Evolutionary conservation across 2,113 vertebrate species (phyloP).

Genomic region (Ornithorhynchus anatinus): DNA sequence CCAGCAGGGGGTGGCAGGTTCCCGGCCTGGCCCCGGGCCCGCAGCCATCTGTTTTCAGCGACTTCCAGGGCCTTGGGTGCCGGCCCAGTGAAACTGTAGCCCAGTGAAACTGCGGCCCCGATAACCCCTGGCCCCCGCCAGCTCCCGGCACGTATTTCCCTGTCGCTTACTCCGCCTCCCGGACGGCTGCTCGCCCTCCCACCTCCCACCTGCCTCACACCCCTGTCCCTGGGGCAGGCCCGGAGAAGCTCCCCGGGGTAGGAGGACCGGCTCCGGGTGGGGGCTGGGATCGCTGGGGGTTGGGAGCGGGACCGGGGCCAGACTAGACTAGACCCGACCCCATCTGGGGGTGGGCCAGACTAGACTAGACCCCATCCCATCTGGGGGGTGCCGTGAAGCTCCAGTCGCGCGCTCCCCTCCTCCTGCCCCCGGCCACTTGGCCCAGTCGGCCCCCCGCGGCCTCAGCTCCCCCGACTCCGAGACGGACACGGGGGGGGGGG

Average conservation of each 20-base stretch:
- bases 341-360: too few species aligned
- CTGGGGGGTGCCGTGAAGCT: too few species aligned
- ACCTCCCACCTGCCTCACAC: background rate
- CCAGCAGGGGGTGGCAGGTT: conserved; percentile 24
- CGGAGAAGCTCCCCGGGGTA: too few species aligned
- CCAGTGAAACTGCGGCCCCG: conserved; percentile 35
- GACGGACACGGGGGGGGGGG: background rate
- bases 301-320: too few species aligned
- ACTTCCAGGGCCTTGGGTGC: background rate
- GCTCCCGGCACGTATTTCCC: conserved; percentile 3
- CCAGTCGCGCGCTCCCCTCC: background rate
- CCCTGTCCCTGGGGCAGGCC: background rate
- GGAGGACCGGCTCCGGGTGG: too few species aligned
- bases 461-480: background rate
- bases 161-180: conserved; percentile 1
- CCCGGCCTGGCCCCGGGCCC: background rate
- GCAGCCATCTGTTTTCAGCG: background rate
- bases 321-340: too few species aligned
- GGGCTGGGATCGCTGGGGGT: too few species aligned
- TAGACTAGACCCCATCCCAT: too few species aligned
- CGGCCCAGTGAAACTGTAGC: conserved; percentile 24
- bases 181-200: background rate
- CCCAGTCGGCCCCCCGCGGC: background rate
- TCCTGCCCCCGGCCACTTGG: background rate
- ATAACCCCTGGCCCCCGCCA: conserved; percentile 30